These are phyloP conservation scores for Nomia melanderi DNA, from an alignment of 1,140 invertebrate species.

Conservation along the genomic window DNA sequence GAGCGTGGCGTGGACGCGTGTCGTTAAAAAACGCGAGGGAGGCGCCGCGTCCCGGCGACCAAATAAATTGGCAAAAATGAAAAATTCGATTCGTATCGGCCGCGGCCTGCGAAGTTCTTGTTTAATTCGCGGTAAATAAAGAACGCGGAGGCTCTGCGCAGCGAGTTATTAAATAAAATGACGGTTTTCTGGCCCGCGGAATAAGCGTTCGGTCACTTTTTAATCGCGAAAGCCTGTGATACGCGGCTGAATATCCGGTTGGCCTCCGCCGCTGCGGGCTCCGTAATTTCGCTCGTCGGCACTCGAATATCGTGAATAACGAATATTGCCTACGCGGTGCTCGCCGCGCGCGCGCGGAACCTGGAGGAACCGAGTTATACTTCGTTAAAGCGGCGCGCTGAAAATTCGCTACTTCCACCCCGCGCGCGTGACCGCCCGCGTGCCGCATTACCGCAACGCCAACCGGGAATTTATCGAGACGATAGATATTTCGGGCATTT, in stretches of 20 bases:
- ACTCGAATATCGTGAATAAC: conserved; percentile 34
- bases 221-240: conserved; percentile 7
- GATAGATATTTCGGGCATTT: not conserved
- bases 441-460: not conserved
- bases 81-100: conserved; percentile 20
- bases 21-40: not conserved
- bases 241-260: not conserved
- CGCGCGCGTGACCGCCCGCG: not conserved
- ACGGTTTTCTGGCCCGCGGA: not conserved
- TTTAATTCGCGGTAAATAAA: conserved; percentile 27
- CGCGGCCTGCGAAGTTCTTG: not conserved
- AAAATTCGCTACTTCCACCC: not conserved
- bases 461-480: not conserved
- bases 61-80: not conserved
- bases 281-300: not conserved
- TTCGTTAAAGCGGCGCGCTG: conserved; percentile 33
- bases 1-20: not conserved
- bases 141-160: not conserved
- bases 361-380: conserved; percentile 28
- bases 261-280: not conserved
- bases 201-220: not conserved
- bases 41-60: too few relatives aligned
- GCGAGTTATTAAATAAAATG: conserved; percentile 22
- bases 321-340: conserved; percentile 37
- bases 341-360: conserved; percentile 18